Evolutionary conservation across 2,113 vertebrate species (phyloP).

Genomic region (Malurus melanocephalus): DNA sequence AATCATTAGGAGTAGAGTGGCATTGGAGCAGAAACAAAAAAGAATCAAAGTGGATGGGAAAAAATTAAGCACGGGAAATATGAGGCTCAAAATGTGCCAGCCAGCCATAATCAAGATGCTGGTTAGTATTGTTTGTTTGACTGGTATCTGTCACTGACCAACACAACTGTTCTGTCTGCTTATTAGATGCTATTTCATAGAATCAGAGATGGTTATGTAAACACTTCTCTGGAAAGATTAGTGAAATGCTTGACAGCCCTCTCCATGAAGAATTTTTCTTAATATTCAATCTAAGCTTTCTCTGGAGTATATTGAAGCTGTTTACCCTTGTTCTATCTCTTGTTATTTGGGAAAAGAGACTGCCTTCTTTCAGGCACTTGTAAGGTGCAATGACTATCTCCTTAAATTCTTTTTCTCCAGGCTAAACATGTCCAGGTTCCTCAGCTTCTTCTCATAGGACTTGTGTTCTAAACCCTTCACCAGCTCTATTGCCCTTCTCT

Average conservation of each 20-base stretch:
- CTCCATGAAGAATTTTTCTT: background rate
- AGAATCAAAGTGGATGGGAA: background rate
- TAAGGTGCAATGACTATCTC: background rate
- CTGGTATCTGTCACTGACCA: background rate
- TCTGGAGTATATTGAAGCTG: background rate
- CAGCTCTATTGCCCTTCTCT: rapidly evolving
- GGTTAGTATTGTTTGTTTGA: background rate
- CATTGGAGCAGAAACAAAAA: background rate
- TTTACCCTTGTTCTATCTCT: background rate
- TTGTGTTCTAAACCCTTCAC: background rate
- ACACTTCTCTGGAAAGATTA: background rate
- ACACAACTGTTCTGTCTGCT: background rate
- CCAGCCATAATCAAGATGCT: background rate
- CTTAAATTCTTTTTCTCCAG: background rate
- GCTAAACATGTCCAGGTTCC: rapidly evolving
- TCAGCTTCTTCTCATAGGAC: background rate
- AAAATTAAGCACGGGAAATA: background rate
- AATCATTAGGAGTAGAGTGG: rapidly evolving
- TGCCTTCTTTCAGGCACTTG: background rate
- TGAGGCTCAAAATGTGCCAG: background rate
- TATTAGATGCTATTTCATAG: background rate
- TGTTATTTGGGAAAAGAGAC: background rate
- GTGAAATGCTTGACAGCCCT: too few species aligned
- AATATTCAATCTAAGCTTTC: background rate
- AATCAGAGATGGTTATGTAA: background rate